phyloP scores from a whole-genome alignment of 2,797 vertebrate species.

The Sternarchorhynchus goeldii region DNA sequence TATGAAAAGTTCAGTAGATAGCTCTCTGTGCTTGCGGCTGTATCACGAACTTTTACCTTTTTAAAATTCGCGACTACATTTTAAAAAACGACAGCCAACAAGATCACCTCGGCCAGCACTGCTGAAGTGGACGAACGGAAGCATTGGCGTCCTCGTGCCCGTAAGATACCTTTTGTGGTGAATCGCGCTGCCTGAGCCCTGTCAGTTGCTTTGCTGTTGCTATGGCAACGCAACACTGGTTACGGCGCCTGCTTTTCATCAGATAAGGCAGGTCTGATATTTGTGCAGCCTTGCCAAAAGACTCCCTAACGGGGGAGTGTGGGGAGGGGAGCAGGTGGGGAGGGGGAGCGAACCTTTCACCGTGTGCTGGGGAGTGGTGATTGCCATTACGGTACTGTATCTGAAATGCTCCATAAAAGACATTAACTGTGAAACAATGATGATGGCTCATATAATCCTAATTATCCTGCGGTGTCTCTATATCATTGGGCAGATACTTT shows the following conservation, averaged over 20 bases:
- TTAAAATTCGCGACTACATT: neutral
- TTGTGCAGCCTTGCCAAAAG: constrained; percentile 65
- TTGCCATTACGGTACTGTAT: constrained; percentile 13
- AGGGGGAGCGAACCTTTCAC: constrained; percentile 25
- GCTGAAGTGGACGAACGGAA: neutral
- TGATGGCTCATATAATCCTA: constrained; percentile 21
- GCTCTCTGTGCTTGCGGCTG: neutral
- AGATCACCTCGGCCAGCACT: neutral
- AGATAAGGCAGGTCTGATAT: constrained; percentile 59
- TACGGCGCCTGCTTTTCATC: constrained; percentile 60
- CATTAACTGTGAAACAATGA: constrained; percentile 21
- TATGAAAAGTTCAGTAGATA: neutral
- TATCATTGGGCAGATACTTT: constrained; percentile 9
- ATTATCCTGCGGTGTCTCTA: constrained; percentile 14
- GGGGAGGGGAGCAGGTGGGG: neutral
- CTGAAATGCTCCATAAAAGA: constrained; percentile 9
- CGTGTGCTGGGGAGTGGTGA: neutral
- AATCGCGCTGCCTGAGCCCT: constrained; percentile 64
- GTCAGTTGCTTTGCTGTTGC: constrained; percentile 70
- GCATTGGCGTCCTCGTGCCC: constrained; percentile 58
- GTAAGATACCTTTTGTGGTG: constrained; percentile 64
- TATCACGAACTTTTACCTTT: too few relatives aligned
- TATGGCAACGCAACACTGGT: constrained; percentile 69
- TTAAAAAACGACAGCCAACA: neutral
- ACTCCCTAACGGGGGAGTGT: constrained; percentile 52